phyloP scores from a whole-genome alignment of 2,888 invertebrate genomes.

The Tanypteryx hageni region DNA sequence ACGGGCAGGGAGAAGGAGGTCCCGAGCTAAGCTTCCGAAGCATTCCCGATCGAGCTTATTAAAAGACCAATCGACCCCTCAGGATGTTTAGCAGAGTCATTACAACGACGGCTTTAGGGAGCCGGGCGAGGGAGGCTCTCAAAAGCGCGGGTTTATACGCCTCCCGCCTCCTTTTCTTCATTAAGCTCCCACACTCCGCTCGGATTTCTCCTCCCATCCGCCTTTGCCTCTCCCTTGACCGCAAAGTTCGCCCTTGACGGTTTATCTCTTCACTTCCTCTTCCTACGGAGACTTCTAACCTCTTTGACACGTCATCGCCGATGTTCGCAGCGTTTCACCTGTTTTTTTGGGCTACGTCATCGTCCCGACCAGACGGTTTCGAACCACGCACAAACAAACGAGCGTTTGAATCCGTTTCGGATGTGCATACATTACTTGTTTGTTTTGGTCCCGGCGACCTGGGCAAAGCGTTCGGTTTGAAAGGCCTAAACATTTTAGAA shows the following conservation, averaged over 20 bases:
- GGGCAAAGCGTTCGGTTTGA: neutral
- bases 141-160: neutral
- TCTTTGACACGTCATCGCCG: too few species aligned
- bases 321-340: too few species aligned
- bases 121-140: neutral
- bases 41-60: constrained; percentile 19
- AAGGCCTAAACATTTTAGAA: neutral
- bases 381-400: neutral
- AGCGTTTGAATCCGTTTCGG: neutral
- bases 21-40: neutral
- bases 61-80: neutral
- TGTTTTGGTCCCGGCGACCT: neutral
- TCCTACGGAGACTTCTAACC: too few species aligned
- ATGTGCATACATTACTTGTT: neutral
- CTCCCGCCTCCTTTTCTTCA: neutral
- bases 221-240: neutral
- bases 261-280: neutral
- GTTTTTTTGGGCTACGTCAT: too few species aligned
- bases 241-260: neutral
- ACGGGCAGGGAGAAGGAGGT: neutral
- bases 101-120: neutral
- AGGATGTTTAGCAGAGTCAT: constrained; percentile 19
- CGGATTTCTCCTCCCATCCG: neutral
- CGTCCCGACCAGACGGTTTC: neutral
- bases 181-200: neutral